A percentile compares a stretch with the other conserved stretches of the same genome.
These are phyloP conservation scores for Riptortus pedestris DNA, from an alignment of 1,140 invertebrate genomes.

Conservation along the genomic window DNA sequence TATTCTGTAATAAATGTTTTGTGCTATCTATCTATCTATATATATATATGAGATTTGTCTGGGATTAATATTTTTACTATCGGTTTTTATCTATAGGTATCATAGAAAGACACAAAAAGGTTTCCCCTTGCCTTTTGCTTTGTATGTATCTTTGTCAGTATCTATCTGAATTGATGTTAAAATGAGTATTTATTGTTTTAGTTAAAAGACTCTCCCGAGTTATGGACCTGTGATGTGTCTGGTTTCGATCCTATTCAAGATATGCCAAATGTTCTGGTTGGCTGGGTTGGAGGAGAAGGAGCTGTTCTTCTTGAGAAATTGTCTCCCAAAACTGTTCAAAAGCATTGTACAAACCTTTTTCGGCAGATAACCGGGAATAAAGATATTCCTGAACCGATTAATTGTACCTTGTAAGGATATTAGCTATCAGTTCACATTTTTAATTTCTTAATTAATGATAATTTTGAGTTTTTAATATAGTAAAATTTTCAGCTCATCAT, in stretches of 20 bases:
- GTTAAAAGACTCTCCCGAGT: not conserved
- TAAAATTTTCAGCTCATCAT: constrained; percentile 13
- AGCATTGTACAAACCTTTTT: constrained; percentile 46
- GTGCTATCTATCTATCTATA: no score
- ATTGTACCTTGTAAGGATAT: not conserved
- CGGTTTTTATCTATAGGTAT: no score
- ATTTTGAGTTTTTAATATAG: not conserved
- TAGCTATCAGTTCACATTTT: not conserved
- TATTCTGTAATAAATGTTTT: no score
- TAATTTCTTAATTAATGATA: not conserved
- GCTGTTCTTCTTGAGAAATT: constrained; percentile 54
- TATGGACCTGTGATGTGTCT: constrained; percentile 45
- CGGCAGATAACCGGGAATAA: constrained; percentile 43
- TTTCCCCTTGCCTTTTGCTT: no score
- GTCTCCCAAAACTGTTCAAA: constrained; percentile 45
- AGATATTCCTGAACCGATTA: constrained; percentile 43
- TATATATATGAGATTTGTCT: no score
- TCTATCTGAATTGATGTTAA: no score
- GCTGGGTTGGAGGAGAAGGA: constrained; percentile 62
- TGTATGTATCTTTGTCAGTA: no score
- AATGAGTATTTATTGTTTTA: no score
- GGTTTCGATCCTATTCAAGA: constrained; percentile 54
- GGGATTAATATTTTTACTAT: no score
- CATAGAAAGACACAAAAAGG: no score
- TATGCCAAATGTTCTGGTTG: constrained; percentile 50